These are phyloP conservation scores for Psilanteris sp. DNA, from an alignment of 1,140 invertebrate genomes.

Conservation along the genomic window DNA sequence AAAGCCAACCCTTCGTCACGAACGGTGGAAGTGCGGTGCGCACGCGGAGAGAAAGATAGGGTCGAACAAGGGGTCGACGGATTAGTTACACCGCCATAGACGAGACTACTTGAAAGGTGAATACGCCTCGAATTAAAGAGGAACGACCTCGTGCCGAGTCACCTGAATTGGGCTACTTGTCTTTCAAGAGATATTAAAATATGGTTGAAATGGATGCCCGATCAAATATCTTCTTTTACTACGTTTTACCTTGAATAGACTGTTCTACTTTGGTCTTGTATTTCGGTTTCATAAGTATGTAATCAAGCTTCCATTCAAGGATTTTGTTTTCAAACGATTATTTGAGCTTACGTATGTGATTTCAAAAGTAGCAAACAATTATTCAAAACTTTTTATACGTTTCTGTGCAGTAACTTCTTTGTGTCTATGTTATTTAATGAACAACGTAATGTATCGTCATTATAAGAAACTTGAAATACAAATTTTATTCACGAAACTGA, in stretches of 20 bases:
- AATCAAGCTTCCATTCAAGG: conserved; percentile 17
- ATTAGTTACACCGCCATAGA: conserved; percentile 71
- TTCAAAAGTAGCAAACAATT: too few species aligned
- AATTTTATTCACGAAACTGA: too few species aligned
- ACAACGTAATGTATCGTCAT: too few species aligned
- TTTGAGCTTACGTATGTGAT: too few species aligned
- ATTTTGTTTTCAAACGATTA: neutral
- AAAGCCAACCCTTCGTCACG: conserved; percentile 62
- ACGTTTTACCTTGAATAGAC: conserved; percentile 1
- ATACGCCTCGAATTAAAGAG: conserved; percentile 73
- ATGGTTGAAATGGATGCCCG: conserved; percentile 1
- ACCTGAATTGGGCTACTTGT: conserved; percentile 49
- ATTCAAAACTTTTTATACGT: too few species aligned
- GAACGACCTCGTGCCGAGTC: conserved; percentile 55
- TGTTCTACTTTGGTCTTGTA: neutral
- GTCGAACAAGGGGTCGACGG: conserved; percentile 66
- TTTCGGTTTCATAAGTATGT: neutral
- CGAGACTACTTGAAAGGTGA: conserved; percentile 72
- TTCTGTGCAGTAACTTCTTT: too few species aligned
- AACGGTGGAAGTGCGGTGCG: conserved; percentile 37
- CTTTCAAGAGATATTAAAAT: conserved; percentile 19
- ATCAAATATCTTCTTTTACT: conserved; percentile 13
- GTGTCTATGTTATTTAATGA: too few species aligned
- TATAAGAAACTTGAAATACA: too few species aligned
- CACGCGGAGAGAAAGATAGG: conserved; percentile 38